Conservation (phyloP, 1,140 invertebrate species). For the Venustaconcha ellipsiformis region DNA sequence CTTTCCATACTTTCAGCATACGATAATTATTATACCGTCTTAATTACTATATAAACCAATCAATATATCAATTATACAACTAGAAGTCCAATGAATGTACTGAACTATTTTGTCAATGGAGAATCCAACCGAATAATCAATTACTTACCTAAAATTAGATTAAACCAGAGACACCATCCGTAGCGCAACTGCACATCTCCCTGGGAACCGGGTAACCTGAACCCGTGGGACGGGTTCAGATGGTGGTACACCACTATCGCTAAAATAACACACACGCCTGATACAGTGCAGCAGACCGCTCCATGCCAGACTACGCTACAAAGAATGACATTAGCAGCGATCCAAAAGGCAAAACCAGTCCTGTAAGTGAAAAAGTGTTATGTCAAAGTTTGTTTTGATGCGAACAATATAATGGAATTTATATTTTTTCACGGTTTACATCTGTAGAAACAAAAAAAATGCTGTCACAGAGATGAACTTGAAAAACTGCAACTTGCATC, state of each 20-base stretch:
- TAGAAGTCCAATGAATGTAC: too few relatives aligned
- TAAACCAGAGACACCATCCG: constrained; percentile 48
- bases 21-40: not conserved
- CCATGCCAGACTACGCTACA: constrained; percentile 38
- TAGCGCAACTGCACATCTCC: constrained; percentile 25
- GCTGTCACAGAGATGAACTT: too few relatives aligned
- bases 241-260: constrained; percentile 29
- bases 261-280: constrained; percentile 31
- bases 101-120: not conserved
- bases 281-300: constrained; percentile 19
- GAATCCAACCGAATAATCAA: not conserved
- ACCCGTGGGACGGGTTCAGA: constrained; percentile 11
- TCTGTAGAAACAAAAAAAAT: too few relatives aligned
- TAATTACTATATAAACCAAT: not conserved
- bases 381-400: too few relatives aligned
- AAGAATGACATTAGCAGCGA: constrained; percentile 31
- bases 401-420: too few relatives aligned
- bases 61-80: not conserved
- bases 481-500: too few relatives aligned
- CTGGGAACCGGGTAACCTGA: constrained; percentile 34
- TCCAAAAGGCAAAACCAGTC: constrained; percentile 39
- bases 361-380: constrained; percentile 9
- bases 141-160: constrained; percentile 35
- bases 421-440: too few relatives aligned
- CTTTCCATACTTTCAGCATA: not conserved